These are phyloP conservation scores for Pegea sp. DNA, from an alignment of 23 tunicate species.

Conservation along the genomic window DNA sequence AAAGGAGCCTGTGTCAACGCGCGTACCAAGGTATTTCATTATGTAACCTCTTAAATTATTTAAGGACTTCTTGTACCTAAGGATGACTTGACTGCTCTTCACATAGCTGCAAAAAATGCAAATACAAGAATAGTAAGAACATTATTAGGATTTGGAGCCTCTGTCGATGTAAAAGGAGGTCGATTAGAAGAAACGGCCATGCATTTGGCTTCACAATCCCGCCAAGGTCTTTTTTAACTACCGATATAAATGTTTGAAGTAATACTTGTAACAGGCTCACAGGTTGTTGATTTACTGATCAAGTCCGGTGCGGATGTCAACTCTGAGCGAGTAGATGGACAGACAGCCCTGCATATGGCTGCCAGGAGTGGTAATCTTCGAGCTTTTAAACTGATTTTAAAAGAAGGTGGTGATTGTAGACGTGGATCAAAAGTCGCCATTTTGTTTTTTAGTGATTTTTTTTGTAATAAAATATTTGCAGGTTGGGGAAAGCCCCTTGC, in stretches of 20 bases:
- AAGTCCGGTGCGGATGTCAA: conserved; percentile 81
- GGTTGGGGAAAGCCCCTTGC: conserved; percentile 73
- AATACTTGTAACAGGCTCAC: no score
- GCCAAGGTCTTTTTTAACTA: conserved; percentile 25
- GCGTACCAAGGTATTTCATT: conserved; percentile 36
- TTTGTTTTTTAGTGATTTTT: neutral
- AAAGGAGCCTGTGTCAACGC: conserved; percentile 93
- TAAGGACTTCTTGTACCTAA: conserved; percentile 2
- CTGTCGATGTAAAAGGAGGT: conserved; percentile 73
- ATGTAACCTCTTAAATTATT: neutral
- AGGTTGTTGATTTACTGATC: conserved; percentile 71
- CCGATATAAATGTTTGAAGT: no score
- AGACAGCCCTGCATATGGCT: conserved; percentile 84
- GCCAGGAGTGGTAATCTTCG: conserved; percentile 49
- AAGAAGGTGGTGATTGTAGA: conserved; percentile 59
- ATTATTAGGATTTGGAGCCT: conserved; percentile 77
- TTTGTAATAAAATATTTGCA: no score
- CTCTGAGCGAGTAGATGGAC: conserved; percentile 60
- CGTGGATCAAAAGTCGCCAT: conserved; percentile 31
- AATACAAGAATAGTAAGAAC: conserved; percentile 60
- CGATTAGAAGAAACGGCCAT: conserved; percentile 70
- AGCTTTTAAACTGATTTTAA: conserved; percentile 42
- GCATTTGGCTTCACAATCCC: conserved; percentile 62
- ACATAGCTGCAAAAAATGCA: conserved; percentile 65
- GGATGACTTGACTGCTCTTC: conserved; percentile 70